Evolutionary conservation across 2,113 vertebrate genomes (phyloP).

Genomic region (Pelusios castaneus): DNA sequence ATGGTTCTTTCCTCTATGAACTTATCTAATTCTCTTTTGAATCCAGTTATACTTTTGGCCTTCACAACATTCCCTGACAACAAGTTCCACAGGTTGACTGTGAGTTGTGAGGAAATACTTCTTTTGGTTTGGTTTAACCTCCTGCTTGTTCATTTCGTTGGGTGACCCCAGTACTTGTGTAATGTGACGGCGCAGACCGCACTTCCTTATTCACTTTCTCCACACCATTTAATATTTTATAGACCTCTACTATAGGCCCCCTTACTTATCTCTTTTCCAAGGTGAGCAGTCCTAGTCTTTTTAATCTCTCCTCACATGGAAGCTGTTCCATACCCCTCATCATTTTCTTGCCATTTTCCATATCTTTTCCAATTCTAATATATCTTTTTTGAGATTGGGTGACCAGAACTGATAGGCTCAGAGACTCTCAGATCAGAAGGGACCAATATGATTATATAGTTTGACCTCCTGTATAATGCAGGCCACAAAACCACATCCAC

Average conservation of each 20-base stretch:
- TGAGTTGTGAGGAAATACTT: not conserved
- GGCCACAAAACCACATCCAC: too few relatives aligned
- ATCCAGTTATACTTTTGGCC: not conserved
- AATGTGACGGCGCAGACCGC: not conserved
- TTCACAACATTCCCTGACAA: not conserved
- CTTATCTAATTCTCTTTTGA: not conserved
- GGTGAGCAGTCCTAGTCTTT: not conserved
- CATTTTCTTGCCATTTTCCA: not conserved
- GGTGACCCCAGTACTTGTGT: not conserved
- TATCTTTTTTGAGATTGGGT: not conserved
- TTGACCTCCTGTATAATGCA: too few relatives aligned
- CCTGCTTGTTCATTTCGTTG: not conserved
- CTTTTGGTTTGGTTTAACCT: not conserved
- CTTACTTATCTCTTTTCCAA: not conserved
- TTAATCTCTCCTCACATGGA: not conserved
- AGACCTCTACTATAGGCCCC: not conserved
- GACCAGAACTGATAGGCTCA: not conserved
- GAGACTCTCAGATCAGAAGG: too few relatives aligned
- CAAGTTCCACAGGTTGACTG: not conserved
- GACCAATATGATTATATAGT: too few relatives aligned
- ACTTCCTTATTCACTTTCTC: not conserved
- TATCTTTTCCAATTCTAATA: not conserved
- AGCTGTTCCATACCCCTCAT: not conserved
- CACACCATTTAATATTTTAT: not conserved
- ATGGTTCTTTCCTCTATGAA: not conserved